Evolutionary conservation across 2,888 invertebrate genomes (phyloP), one percentile per base, ranked within the genome.

Genomic region (Cephonodes hylas): DNA sequence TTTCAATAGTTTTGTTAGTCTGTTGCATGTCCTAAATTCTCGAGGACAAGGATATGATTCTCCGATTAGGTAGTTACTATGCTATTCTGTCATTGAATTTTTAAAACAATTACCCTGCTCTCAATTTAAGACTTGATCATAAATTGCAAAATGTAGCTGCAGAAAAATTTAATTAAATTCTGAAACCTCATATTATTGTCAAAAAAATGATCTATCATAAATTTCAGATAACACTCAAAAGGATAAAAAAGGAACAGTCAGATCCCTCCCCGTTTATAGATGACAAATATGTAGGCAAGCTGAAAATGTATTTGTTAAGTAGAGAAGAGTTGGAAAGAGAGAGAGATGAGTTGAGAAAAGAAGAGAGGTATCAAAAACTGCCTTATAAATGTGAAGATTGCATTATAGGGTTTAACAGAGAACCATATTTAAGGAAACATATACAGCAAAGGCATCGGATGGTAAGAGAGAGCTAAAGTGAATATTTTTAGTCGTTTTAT

Each of bases 361-460:
- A 58, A 22, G 45, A 57, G 38, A 38, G n/a, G 18, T 61, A 61
- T 6, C 15, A 34, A 13, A 57, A 38, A 31, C 38, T 61, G 23
- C 61, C 61, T 1, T 46, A 46, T n/a, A 61, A 61, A 13, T 61
- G 61, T 8, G 58, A 61, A 13, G 44, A 22, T 3, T 61, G 61
- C 18, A 61, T 61, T 6, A 46, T 61, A 13, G 61, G 61, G 15
- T 61, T 58, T n/a, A 61, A 61, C n/a, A 58, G 38, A 31, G 61
- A 61, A 10, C 3, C 38, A 0, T 61, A 15, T 23, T 13, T 61
- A 13, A 61, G 18, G 10, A 61, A 46, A 13, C 61, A 61, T 27
- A 4, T 58, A 7, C 31, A 20, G 15, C 44, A 61, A 18, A 61
- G 61, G 22, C 61, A 61, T 48, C 5, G 15, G 10, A n/a, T 6